phyloP scores from a whole-genome alignment of 1,140 invertebrate species.

The Acromyrmex heyeri region DNA sequence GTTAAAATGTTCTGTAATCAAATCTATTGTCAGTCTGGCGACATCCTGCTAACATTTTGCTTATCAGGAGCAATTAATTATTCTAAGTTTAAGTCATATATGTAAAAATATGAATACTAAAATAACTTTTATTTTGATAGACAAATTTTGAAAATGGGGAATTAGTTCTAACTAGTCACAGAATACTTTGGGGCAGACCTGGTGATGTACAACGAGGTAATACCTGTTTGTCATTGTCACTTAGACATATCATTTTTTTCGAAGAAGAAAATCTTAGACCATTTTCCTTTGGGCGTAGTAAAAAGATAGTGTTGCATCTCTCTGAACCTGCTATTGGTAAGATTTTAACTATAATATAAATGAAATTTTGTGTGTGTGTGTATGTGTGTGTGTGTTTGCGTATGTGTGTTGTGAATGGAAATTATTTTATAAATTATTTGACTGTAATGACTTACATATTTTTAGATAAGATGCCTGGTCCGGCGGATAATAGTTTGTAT shows the following conservation, averaged over 20 bases:
- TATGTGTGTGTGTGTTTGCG: too few species aligned
- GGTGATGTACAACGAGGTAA: slow-evolving; percentile 90
- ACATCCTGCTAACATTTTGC: too few species aligned
- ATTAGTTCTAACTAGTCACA: slow-evolving; percentile 92
- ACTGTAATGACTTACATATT: slow-evolving; percentile 69
- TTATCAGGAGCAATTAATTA: slow-evolving; percentile 48
- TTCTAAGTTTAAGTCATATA: slow-evolving; percentile 27
- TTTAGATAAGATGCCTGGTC: slow-evolving; percentile 91
- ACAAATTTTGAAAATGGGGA: slow-evolving; percentile 94
- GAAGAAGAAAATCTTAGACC: slow-evolving; percentile 92
- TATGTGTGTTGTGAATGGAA: neutral
- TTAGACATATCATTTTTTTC: slow-evolving; percentile 91
- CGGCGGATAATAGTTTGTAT: slow-evolving; percentile 90
- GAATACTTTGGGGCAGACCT: slow-evolving; percentile 93
- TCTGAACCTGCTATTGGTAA: slow-evolving; percentile 88
- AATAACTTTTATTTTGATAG: slow-evolving; percentile 85
- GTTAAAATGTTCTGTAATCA: too few species aligned
- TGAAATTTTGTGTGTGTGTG: too few species aligned
- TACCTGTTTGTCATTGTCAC: slow-evolving; percentile 90
- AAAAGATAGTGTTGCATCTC: slow-evolving; percentile 94
- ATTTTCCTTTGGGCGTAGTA: slow-evolving; percentile 92
- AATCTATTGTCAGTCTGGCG: too few species aligned
- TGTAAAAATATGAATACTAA: neutral
- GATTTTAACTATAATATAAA: neutral
- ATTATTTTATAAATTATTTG: slow-evolving; percentile 10